Conservation (phyloP, 2,888 invertebrate species). For the Mimachlamys varia region DNA sequence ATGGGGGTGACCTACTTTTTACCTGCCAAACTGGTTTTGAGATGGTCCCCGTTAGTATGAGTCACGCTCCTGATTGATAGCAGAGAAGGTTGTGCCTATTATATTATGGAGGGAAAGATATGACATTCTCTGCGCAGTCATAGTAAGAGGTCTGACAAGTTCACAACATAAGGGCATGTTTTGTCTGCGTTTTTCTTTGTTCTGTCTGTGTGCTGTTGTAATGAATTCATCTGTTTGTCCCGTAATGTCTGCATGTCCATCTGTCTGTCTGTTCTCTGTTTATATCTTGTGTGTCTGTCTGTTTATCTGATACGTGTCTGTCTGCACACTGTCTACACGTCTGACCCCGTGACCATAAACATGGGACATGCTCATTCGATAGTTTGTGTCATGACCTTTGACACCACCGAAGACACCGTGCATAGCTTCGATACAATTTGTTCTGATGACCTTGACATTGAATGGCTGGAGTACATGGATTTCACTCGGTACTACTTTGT, state of each 20-base stretch:
- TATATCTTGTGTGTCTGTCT: background rate
- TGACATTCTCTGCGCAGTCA: conserved; percentile 1
- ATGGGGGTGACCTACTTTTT: background rate
- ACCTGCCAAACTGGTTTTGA: background rate
- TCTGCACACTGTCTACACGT: too few relatives aligned
- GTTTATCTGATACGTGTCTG: background rate
- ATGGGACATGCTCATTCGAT: too few relatives aligned
- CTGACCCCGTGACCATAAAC: too few relatives aligned
- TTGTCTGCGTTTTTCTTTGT: conserved; percentile 14
- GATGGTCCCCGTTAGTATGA: background rate
- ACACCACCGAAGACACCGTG: too few relatives aligned
- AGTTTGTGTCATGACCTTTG: too few relatives aligned
- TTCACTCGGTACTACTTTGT: too few relatives aligned
- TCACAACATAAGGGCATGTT: conserved; percentile 27
- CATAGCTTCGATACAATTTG: too few relatives aligned
- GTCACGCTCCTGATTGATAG: background rate
- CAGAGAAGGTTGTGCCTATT: conserved; percentile 23
- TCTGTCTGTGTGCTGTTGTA: background rate
- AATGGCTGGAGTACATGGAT: too few relatives aligned
- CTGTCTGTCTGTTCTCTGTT: background rate
- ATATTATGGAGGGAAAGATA: conserved; percentile 28
- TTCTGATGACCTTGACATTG: too few relatives aligned
- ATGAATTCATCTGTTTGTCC: background rate
- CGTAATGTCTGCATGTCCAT: background rate
- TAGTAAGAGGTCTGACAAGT: background rate